Percentiles rank a stretch among this genome's conserved stretches.
These are phyloP conservation scores for Alaudala cheleensis DNA, from an alignment of 2,113 vertebrate genomes.

Conservation along the genomic window DNA sequence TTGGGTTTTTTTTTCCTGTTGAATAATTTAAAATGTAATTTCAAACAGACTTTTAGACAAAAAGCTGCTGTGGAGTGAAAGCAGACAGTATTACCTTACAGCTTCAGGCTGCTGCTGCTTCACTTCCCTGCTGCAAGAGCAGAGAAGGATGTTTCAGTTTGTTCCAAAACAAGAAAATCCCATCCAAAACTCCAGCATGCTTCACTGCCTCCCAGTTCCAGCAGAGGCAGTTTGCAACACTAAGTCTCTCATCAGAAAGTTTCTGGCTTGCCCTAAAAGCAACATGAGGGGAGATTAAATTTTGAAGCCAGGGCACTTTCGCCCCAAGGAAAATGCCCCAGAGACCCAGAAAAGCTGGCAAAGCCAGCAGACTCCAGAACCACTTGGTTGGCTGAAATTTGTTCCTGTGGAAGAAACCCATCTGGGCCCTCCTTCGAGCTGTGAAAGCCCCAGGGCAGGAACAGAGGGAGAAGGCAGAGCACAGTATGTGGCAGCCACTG, in stretches of 20 bases:
- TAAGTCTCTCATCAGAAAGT: background rate
- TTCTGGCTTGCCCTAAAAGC: background rate
- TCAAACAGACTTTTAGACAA: background rate
- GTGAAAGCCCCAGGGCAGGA: background rate
- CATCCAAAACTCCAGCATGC: background rate
- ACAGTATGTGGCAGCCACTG: fast-evolving
- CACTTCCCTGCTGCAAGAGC: background rate
- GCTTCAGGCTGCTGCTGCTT: background rate
- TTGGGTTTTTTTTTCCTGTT: background rate
- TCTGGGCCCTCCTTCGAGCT: background rate
- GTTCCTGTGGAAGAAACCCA: background rate
- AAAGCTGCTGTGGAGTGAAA: background rate
- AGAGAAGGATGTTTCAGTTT: background rate
- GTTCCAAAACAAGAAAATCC: background rate
- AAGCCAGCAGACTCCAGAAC: background rate
- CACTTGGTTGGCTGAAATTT: background rate
- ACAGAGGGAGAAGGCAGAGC: background rate
- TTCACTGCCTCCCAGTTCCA: background rate
- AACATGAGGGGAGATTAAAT: background rate
- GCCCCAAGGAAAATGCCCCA: background rate
- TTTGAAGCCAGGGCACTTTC: background rate
- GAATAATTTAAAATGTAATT: background rate
- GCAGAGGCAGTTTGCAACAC: background rate
- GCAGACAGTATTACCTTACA: background rate
- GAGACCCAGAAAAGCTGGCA: background rate